Conservation (phyloP, 2,888 invertebrate genomes). For the Pediacus dermestoides region DNA sequence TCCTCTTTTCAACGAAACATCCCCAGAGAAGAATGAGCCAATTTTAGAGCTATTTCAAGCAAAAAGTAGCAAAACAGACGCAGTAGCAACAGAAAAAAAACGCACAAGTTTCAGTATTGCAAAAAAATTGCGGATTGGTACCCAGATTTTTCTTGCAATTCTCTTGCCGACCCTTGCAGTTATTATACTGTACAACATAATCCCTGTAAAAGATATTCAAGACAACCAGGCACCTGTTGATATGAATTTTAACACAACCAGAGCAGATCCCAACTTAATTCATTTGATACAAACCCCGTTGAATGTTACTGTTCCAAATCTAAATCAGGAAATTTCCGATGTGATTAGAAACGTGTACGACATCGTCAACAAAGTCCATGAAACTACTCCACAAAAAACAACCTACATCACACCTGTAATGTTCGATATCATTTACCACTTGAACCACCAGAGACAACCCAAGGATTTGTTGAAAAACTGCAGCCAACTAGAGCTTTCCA, state of each 20-base stretch:
- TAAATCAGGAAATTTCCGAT: constrained; percentile 32
- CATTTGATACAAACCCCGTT: constrained; percentile 32
- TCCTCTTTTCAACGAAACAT: constrained; percentile 18
- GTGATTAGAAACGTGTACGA: constrained; percentile 39
- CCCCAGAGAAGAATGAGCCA: constrained; percentile 13
- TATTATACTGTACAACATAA: constrained; percentile 29
- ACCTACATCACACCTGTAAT: constrained; percentile 21
- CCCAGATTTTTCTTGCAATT: constrained; percentile 24
- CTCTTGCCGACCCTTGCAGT: constrained; percentile 30
- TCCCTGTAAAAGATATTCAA: constrained; percentile 14
- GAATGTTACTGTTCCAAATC: constrained; percentile 28
- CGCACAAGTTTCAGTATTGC: constrained; percentile 4
- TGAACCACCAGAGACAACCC: constrained; percentile 20
- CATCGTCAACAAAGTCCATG: constrained; percentile 32
- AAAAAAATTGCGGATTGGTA: constrained; percentile 17
- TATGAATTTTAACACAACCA: constrained; percentile 20
- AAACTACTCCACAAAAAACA: constrained; percentile 17
- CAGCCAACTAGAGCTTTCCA: constrained; percentile 18
- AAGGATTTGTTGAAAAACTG: constrained; percentile 20
- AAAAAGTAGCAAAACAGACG: constrained; percentile 15
- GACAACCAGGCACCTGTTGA: constrained; percentile 14
- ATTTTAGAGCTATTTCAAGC: constrained; percentile 26
- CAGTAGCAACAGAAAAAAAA: constrained; percentile 18
- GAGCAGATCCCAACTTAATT: constrained; percentile 23
- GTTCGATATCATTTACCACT: constrained; percentile 29